phyloP scores from a whole-genome alignment of 2,888 invertebrate species.

The Alsophila aescularia region DNA sequence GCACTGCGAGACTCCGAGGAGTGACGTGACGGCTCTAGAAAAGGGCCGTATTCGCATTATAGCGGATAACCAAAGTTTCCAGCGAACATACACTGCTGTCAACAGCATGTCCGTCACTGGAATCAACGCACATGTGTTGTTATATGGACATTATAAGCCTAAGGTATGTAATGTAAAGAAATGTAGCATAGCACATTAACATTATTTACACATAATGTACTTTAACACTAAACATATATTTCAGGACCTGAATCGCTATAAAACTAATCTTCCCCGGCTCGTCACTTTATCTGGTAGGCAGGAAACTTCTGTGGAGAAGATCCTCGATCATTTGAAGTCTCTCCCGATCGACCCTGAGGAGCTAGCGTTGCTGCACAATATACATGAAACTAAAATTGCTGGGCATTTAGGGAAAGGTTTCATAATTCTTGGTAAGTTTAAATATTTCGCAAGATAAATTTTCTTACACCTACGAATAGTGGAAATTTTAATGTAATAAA shows the following conservation, averaged over 20 bases:
- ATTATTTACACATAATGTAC: too few relatives aligned
- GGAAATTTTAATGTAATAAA: not conserved
- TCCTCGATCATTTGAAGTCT: conserved; percentile 54
- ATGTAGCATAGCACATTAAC: too few relatives aligned
- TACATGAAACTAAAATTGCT: conserved; percentile 65
- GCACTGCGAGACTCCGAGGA: conserved; percentile 84
- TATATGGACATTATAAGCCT: conserved; percentile 52
- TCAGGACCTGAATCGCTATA: conserved; percentile 42
- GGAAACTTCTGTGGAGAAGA: conserved; percentile 60
- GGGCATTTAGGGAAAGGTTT: conserved; percentile 86
- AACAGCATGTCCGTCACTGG: conserved; percentile 63
- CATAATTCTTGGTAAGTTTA: conserved; percentile 67
- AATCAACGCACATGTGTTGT: conserved; percentile 55
- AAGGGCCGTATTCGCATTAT: conserved; percentile 84
- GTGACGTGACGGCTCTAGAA: conserved; percentile 72
- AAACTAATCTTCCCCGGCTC: conserved; percentile 69
- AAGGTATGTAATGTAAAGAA: conserved; percentile 46
- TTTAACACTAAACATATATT: conserved; percentile 3
- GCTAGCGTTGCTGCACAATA: conserved; percentile 70
- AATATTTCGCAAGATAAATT: too few relatives aligned
- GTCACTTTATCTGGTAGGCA: conserved; percentile 84
- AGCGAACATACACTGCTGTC: conserved; percentile 70
- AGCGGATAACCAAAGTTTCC: conserved; percentile 80
- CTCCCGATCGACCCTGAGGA: conserved; percentile 73
- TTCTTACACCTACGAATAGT: too few relatives aligned